A percentile compares a stretch with the other conserved stretches of the same genome.
Conservation (phyloP, 35 echinoderm and acorn worm species). For the Hemicentrotus pulcherrimus region DNA sequence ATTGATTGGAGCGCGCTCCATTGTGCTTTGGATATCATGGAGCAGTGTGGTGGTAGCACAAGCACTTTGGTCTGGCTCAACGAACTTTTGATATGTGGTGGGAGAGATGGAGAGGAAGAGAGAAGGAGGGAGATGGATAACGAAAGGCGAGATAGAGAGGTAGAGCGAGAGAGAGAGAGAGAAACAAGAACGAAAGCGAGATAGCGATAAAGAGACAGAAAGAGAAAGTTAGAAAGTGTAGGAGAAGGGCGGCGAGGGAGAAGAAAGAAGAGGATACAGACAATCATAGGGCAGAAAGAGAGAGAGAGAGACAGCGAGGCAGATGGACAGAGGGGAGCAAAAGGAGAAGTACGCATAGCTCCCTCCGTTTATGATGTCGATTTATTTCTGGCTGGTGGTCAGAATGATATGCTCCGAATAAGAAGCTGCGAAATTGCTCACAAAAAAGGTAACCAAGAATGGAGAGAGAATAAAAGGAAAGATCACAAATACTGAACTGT, state of each 20-base stretch:
- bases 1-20: constrained; percentile 28
- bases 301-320: neutral
- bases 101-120: neutral
- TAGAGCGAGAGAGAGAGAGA: neutral
- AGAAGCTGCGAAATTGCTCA: neutral
- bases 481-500: too few species aligned
- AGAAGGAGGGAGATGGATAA: neutral
- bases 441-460: neutral
- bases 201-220: neutral
- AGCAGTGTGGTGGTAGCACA: neutral
- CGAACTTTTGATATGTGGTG: constrained; percentile 20
- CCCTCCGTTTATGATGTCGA: too few species aligned
- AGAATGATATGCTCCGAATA: neutral
- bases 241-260: neutral
- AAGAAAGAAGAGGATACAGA: neutral
- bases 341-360: too few species aligned
- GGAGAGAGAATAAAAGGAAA: neutral
- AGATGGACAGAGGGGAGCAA: neutral
- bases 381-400: neutral
- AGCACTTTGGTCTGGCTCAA: constrained; percentile 26
- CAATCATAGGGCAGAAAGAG: neutral
- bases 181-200: neutral
- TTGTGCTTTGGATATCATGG: neutral
- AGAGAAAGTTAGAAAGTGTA: neutral
- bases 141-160: neutral